Evolutionary conservation across 1,140 invertebrate species (phyloP).

Genomic region (Dreissena polymorpha): DNA sequence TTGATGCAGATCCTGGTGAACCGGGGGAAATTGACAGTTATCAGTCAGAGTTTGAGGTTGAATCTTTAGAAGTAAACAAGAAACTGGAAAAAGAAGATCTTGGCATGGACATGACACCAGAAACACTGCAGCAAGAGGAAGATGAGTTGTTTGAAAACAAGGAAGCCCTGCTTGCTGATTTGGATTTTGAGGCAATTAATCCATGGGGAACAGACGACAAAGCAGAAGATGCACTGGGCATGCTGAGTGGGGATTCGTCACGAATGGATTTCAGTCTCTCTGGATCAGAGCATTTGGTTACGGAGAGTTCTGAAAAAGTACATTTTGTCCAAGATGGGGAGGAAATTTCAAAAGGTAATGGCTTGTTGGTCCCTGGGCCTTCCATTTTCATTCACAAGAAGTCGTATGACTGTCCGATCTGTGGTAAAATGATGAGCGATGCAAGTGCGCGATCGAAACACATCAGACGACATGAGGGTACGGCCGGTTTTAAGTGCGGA

Average conservation of each 20-base stretch:
- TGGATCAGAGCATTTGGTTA: conserved; percentile 29
- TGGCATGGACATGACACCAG: too few species aligned
- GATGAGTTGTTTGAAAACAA: conserved; percentile 2
- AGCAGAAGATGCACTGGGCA: conserved; percentile 15
- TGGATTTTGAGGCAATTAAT: conserved; percentile 51
- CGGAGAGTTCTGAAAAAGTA: too few species aligned
- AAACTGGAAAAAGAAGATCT: too few species aligned
- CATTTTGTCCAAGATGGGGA: background rate
- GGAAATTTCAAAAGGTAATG: background rate
- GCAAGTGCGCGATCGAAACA: conserved; percentile 53
- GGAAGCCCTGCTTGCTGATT: conserved; percentile 33
- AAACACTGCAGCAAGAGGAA: too few species aligned
- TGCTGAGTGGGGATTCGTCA: conserved; percentile 8
- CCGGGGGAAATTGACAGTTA: too few species aligned
- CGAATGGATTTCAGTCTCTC: conserved; percentile 30
- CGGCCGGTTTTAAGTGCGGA: conserved; percentile 38
- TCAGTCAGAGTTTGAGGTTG: too few species aligned
- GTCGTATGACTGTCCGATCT: conserved; percentile 49
- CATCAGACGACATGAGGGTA: conserved; percentile 45
- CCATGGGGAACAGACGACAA: conserved; percentile 39
- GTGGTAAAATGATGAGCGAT: conserved; percentile 49
- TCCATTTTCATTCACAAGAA: conserved; percentile 14
- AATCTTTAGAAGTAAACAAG: too few species aligned
- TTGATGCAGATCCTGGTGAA: conserved; percentile 11
- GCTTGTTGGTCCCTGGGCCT: background rate